phyloP scores from a whole-genome alignment of 2,797 vertebrate species.

The Vireo griseus region DNA sequence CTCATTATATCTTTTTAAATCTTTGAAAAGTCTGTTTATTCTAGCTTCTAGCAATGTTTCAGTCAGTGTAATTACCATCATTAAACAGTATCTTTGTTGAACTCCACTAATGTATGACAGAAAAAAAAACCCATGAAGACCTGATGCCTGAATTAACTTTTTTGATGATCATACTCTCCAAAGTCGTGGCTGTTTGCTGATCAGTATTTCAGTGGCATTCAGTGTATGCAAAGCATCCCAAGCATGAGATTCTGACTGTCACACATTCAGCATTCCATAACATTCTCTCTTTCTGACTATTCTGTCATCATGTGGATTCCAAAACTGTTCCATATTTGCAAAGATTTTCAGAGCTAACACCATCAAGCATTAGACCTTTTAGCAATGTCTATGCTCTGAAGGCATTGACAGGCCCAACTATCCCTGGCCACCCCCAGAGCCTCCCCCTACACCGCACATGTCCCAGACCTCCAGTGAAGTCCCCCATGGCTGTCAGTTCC shows the following conservation, averaged over 20 bases:
- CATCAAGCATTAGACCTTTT: neutral
- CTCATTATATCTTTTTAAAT: conserved; percentile 8
- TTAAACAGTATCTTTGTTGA: conserved; percentile 38
- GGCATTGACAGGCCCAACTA: neutral
- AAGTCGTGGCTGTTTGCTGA: neutral
- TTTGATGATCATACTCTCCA: neutral
- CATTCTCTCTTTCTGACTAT: neutral
- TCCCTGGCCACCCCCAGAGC: fast-evolving
- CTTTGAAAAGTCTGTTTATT: conserved; percentile 48
- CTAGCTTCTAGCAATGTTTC: conserved; percentile 8
- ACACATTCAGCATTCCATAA: neutral
- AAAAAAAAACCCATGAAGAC: neutral
- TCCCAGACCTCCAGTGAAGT: neutral
- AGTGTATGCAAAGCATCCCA: fast-evolving
- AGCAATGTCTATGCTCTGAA: neutral
- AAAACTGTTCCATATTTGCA: neutral
- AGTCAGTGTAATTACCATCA: conserved; percentile 11
- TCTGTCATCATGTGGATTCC: neutral
- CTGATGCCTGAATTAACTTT: neutral
- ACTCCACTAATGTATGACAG: neutral
- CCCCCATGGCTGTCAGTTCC: fast-evolving
- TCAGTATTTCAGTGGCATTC: neutral
- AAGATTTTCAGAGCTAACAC: neutral
- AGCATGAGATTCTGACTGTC: neutral
- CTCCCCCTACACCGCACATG: fast-evolving